A percentile compares a stretch with the other conserved stretches of the same genome.
These are phyloP conservation scores for Noctua janthina DNA, from an alignment of 2,888 invertebrate species.

Conservation along the genomic window DNA sequence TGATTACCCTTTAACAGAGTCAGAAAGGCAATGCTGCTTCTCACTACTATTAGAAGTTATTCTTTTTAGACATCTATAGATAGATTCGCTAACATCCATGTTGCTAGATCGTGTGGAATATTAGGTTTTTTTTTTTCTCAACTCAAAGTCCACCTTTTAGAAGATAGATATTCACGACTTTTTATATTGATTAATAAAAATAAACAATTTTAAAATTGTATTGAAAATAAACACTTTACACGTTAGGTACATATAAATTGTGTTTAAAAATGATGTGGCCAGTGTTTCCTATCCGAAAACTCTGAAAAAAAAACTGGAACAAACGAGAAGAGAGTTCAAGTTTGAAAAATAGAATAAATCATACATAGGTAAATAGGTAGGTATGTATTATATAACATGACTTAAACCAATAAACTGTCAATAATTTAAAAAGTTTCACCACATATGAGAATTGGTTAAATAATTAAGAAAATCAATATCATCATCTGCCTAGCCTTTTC, in stretches of 20 bases:
- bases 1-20: background rate
- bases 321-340: background rate
- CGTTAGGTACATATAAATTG: too few species aligned
- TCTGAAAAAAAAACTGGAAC: background rate
- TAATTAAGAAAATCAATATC: conserved; percentile 15
- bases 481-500: background rate
- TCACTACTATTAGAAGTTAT: background rate
- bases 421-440: background rate
- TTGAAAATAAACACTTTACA: too few species aligned
- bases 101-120: background rate
- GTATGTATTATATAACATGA: background rate
- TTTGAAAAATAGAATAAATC: background rate
- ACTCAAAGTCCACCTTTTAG: too few species aligned
- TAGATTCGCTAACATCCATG: background rate
- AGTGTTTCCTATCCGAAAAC: too few species aligned
- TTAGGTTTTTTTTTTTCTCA: background rate
- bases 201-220: too few species aligned
- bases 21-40: background rate
- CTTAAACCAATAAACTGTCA: background rate
- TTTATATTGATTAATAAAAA: too few species aligned
- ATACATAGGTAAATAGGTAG: background rate
- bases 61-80: background rate
- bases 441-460: background rate
- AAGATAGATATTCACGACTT: too few species aligned
- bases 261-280: too few species aligned